Evolutionary conservation across 2,113 vertebrate genomes (phyloP).

Genomic region (Labeo catla): DNA sequence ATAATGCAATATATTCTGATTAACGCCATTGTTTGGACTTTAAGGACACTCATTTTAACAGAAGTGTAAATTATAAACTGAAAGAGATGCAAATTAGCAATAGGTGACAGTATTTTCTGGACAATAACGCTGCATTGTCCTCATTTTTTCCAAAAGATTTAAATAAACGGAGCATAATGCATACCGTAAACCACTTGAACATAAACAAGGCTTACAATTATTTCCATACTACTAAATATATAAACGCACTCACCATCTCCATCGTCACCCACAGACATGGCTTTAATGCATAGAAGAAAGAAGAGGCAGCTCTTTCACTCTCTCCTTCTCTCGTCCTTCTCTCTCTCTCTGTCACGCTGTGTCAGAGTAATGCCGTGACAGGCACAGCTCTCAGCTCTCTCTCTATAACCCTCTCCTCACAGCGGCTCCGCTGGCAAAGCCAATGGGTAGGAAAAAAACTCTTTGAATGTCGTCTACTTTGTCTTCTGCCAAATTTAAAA

Average conservation of each 20-base stretch:
- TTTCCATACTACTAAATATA: neutral
- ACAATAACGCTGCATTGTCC: neutral
- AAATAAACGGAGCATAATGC: neutral
- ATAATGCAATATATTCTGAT: neutral
- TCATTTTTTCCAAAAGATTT: neutral
- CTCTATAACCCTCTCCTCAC: slow-evolving; percentile 32
- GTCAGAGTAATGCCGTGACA: slow-evolving; percentile 60
- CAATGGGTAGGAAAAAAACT: neutral
- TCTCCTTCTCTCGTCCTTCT: slow-evolving; percentile 44
- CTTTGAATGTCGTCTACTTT: slow-evolving; percentile 19
- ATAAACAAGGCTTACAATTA: slow-evolving; percentile 24
- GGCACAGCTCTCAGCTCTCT: slow-evolving; percentile 51
- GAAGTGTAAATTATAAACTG: neutral
- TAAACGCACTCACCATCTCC: slow-evolving; percentile 60
- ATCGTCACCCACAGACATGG: slow-evolving; percentile 67
- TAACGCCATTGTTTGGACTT: neutral
- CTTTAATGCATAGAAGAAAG: slow-evolving; percentile 28
- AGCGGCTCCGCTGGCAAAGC: slow-evolving; percentile 43
- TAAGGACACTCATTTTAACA: neutral
- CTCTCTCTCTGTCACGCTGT: slow-evolving; percentile 52
- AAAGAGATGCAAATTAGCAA: neutral
- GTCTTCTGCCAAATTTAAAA: slow-evolving; percentile 20
- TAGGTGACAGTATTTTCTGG: neutral
- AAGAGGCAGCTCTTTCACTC: slow-evolving; percentile 49
- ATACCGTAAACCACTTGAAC: neutral